These are phyloP conservation scores for Cotesia glomerata DNA, from an alignment of 1,140 invertebrate species.

Conservation along the genomic window DNA sequence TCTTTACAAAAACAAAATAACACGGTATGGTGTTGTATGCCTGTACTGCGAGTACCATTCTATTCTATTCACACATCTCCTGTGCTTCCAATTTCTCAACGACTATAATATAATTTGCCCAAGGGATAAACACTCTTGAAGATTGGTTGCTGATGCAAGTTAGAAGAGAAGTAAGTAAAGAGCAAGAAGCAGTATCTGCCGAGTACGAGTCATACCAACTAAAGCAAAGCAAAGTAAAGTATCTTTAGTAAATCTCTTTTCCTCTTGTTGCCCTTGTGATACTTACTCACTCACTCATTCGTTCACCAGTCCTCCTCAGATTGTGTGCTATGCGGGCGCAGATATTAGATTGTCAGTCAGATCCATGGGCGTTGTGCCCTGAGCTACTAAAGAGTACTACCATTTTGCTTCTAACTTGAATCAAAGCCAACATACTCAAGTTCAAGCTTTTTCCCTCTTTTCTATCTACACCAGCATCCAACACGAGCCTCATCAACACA, in stretches of 20 bases:
- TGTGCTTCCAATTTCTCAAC: conserved; percentile 11
- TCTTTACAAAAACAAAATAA: neutral
- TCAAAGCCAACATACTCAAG: conserved; percentile 35
- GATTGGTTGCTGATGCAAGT: neutral
- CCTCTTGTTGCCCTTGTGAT: too few species aligned
- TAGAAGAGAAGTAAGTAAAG: neutral
- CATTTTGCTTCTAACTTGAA: conserved; percentile 48
- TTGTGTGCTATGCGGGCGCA: conserved; percentile 24
- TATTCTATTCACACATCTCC: neutral
- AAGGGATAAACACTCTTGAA: conserved; percentile 10
- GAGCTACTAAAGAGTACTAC: conserved; percentile 45
- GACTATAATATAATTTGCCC: conserved; percentile 13
- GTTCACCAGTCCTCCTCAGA: conserved; percentile 17
- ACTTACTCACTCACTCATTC: too few species aligned
- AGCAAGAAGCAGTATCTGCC: neutral
- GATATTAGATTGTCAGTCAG: conserved; percentile 53
- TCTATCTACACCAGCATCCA: neutral
- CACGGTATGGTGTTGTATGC: neutral
- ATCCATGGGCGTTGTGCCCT: conserved; percentile 41
- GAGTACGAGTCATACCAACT: neutral
- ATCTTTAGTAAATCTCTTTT: neutral
- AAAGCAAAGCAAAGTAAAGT: neutral
- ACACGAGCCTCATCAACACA: too few species aligned
- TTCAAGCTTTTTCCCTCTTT: neutral
- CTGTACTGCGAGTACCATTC: neutral